A percentile compares a stretch with the other conserved stretches of the same genome.
phyloP scores from a whole-genome alignment of 1,140 invertebrate species.

The Tetramorium simillimum region DNA sequence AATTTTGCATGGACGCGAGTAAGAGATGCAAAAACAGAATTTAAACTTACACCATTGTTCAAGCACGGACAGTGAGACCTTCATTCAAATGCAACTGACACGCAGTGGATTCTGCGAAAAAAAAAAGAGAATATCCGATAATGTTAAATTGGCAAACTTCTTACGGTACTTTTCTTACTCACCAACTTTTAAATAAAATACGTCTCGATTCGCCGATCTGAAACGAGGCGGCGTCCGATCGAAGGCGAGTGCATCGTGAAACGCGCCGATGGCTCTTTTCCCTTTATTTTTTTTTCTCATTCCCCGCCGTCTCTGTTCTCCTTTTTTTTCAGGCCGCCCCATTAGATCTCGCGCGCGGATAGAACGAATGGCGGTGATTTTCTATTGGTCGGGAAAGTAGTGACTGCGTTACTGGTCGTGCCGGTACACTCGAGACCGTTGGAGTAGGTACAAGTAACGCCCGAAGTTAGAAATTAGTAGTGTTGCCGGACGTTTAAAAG shows the following conservation, averaged over 20 bases:
- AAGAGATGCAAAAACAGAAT: slow-evolving; percentile 6
- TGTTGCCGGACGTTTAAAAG: slow-evolving; percentile 85
- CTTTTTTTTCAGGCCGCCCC: slow-evolving; percentile 34
- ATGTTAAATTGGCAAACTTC: slow-evolving; percentile 60
- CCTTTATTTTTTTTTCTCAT: not conserved
- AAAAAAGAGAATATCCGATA: slow-evolving; percentile 31
- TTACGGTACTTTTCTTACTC: slow-evolving; percentile 45
- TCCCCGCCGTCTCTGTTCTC: not conserved
- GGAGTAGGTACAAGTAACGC: slow-evolving; percentile 81
- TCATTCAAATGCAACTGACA: slow-evolving; percentile 51
- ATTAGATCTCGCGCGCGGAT: slow-evolving; percentile 56
- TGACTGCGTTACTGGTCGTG: slow-evolving; percentile 46
- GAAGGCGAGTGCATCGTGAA: slow-evolving; percentile 50
- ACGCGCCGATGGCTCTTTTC: slow-evolving; percentile 42
- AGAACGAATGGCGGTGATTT: slow-evolving; percentile 69
- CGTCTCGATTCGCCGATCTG: slow-evolving; percentile 51
- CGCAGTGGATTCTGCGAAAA: slow-evolving; percentile 16
- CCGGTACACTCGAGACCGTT: slow-evolving; percentile 68
- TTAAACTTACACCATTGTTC: slow-evolving; percentile 33
- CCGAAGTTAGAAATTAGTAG: slow-evolving; percentile 85
- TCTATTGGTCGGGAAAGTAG: slow-evolving; percentile 66
- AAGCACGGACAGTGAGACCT: not conserved
- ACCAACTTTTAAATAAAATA: slow-evolving; percentile 57
- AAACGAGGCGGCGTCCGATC: slow-evolving; percentile 36
- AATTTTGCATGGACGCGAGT: not conserved